Percentiles rank a stretch among this genome's conserved stretches.
These are phyloP conservation scores for Diplolepis rosae DNA, from an alignment of 2,888 invertebrate species.

Conservation along the genomic window DNA sequence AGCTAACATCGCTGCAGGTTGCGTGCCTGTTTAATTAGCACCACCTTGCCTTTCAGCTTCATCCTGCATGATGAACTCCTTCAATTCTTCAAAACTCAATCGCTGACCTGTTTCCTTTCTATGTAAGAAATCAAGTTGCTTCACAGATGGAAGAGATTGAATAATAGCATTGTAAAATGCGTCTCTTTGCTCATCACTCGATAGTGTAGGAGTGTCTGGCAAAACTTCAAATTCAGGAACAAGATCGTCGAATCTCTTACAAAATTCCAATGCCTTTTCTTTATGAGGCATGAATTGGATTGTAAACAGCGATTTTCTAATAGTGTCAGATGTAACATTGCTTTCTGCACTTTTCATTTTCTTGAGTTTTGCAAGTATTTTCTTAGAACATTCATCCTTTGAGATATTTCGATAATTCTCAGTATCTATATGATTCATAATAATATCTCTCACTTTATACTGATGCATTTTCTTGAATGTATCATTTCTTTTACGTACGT, in stretches of 20 bases:
- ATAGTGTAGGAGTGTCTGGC: neutral
- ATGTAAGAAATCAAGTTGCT: neutral
- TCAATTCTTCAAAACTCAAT: neutral
- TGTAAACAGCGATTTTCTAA: constrained; percentile 32
- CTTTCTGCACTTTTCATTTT: constrained; percentile 31
- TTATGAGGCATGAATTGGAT: constrained; percentile 27
- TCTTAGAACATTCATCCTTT: constrained; percentile 33
- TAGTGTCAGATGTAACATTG: constrained; percentile 25
- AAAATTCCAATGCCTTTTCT: constrained; percentile 30
- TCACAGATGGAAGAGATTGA: neutral
- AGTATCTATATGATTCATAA: neutral
- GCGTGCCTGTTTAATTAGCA: too few relatives aligned
- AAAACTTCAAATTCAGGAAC: neutral
- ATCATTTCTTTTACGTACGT: constrained; percentile 7
- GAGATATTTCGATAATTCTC: neutral
- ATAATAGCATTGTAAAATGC: neutral
- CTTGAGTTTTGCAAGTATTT: constrained; percentile 12
- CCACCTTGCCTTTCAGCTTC: neutral
- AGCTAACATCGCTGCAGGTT: too few relatives aligned
- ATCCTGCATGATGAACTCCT: neutral
- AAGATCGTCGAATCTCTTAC: neutral
- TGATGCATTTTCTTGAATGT: constrained; percentile 12
- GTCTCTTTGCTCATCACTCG: neutral
- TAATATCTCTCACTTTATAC: constrained; percentile 37
- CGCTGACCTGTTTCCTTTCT: neutral